Evolutionary conservation across 2,888 invertebrate species (phyloP), one percentile per base, ranked within the genome.

Genomic region (Octonoba sinensis): DNA sequence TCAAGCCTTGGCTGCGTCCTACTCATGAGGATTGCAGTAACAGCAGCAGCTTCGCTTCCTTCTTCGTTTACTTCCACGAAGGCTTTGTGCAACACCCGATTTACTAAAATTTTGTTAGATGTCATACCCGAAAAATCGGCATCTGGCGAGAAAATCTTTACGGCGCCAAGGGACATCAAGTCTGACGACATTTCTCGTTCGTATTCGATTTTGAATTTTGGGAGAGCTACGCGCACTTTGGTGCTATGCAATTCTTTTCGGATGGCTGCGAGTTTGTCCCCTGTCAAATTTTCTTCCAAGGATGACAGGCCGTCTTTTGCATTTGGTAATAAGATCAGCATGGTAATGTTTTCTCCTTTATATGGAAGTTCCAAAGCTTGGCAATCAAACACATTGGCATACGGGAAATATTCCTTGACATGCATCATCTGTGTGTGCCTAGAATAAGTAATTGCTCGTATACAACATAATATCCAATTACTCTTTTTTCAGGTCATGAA

Each of bases 341-440:
- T 82, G 24, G 69, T 71, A 18, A 85, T 22, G 27, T 81, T 49
- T 46, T 81, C 65, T 16, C 78, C 83, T 20, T 69, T 78, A 20
- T 84, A 84, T 0, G 84, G 85, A n/a, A 85, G 36, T 51, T 84
- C 84, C 24, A 84, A 46, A 49, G 66, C 76, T 46, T 84, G 47
- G n/a, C 77, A 62, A 16, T 74, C 65, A 4, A 24, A 46, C 1
- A 71, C 64, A n/a, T 6, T 6, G 1, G 79, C 18, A 22, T 78
- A 87, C 8, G 79, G 77, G 36, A 87, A 87, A 44, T 86, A 74
- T 12, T 85, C 85, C n/a, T 84, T 84, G 16, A 85, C 83, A 18
- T 67, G 59, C 82, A 82, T 82, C 56, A 72, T 46, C 4, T 66
- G 56, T 15, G 72, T 64, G 16, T 44, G 6, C 15, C 79, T 81